A percentile compares a stretch with the other conserved stretches of the same genome.
phyloP scores from a whole-genome alignment of 2,113 vertebrate genomes.

The Columba livia region DNA sequence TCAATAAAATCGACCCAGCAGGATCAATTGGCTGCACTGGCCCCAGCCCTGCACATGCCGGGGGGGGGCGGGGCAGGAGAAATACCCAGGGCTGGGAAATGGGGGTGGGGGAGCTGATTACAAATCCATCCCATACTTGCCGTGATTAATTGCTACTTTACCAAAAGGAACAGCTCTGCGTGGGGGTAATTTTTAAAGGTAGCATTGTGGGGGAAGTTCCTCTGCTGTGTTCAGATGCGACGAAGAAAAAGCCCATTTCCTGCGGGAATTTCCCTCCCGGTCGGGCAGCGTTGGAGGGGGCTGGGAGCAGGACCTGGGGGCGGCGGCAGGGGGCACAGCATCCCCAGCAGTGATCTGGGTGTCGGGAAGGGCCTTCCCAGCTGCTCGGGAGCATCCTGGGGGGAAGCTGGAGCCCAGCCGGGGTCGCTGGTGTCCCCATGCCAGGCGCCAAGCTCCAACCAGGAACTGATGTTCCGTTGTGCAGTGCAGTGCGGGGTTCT shows the following conservation, averaged over 20 bases:
- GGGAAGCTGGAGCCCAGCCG: neutral
- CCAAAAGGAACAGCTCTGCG: slow-evolving; percentile 27
- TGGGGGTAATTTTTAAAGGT: slow-evolving; percentile 47
- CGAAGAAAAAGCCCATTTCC: neutral
- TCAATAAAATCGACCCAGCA: slow-evolving; percentile 61
- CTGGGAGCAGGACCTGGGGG: neutral
- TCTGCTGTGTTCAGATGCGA: neutral
- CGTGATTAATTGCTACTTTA: slow-evolving; percentile 68
- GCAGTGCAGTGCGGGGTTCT: fast-evolving
- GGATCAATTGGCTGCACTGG: slow-evolving; percentile 53
- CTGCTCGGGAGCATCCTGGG: neutral
- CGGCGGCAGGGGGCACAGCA: neutral
- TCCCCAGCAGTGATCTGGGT: fast-evolving
- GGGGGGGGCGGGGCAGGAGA: neutral
- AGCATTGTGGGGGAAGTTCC: neutral
- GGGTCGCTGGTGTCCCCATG: fast-evolving
- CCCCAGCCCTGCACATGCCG: neutral
- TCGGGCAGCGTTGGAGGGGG: fast-evolving
- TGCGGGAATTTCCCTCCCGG: neutral
- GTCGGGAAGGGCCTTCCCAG: neutral
- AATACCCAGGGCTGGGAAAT: slow-evolving; percentile 1
- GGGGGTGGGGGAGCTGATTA: slow-evolving; percentile 24
- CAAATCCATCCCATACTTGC: slow-evolving; percentile 47
- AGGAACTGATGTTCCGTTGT: fast-evolving
- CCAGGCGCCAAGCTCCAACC: neutral